Conservation (phyloP, 2,888 invertebrate species). For the Unio delphinus region DNA sequence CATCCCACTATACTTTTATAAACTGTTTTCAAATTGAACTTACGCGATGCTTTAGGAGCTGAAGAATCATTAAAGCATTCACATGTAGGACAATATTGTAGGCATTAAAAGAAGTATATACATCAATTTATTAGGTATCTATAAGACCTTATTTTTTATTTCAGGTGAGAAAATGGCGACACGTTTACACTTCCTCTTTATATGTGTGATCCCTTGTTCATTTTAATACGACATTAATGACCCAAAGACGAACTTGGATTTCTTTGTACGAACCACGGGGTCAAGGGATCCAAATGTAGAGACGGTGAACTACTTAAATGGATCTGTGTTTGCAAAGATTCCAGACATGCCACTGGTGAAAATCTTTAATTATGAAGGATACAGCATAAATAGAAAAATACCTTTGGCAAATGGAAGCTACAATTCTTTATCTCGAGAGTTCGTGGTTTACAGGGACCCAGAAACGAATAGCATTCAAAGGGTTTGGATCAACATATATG, state of each 20-base stretch:
- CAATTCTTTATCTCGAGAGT: conserved; percentile 35
- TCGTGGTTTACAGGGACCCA: conserved; percentile 38
- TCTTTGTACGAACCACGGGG: conserved; percentile 24
- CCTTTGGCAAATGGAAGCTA: conserved; percentile 28
- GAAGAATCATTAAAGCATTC: no score
- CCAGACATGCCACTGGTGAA: conserved; percentile 18
- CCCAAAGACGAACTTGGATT: conserved; percentile 30
- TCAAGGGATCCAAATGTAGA: conserved; percentile 22
- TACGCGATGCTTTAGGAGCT: no score
- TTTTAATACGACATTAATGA: conserved; percentile 17
- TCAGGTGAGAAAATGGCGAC: no score
- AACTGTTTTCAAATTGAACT: no score
- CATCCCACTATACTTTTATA: no score
- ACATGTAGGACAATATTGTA: no score
- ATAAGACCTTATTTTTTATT: no score
- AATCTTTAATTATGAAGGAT: conserved; percentile 44
- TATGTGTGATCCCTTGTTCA: no score
- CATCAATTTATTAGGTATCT: no score
- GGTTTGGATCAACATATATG: conserved; percentile 35
- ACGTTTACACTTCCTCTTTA: no score
- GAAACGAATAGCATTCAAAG: conserved; percentile 28
- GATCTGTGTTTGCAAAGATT: conserved; percentile 29
- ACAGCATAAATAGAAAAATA: conserved; percentile 36
- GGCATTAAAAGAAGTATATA: no score
- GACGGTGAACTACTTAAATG: conserved; percentile 31